Evolutionary conservation across 2,797 vertebrate genomes (phyloP).

Genomic region (Gymnothorax javanicus): DNA sequence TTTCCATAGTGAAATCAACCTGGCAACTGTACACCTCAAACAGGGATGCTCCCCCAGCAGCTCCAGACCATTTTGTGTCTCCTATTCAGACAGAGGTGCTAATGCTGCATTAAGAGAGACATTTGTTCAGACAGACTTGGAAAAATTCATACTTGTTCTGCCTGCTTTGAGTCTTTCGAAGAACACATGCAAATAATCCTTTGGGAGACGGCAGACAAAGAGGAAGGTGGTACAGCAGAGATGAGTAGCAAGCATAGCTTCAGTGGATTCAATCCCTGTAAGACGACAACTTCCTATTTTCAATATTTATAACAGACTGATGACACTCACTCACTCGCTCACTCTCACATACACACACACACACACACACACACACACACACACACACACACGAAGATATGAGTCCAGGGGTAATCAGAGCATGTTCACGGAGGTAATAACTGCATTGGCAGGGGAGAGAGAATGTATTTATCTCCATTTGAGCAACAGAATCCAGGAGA

Average conservation of each 20-base stretch:
- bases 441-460: conserved; percentile 39
- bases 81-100: neutral
- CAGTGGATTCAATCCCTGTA: neutral
- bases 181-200: neutral
- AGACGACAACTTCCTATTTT: neutral
- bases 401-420: conserved; percentile 36
- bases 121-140: neutral
- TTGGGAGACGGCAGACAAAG: neutral
- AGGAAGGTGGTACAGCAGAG: neutral
- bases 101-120: neutral
- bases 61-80: neutral
- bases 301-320: neutral
- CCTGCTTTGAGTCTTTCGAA: neutral
- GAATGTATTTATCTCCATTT: conserved; percentile 57
- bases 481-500: conserved; percentile 30
- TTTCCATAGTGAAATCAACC: neutral
- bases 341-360: neutral
- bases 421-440: conserved; percentile 58
- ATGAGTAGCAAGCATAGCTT: neutral
- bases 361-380: neutral
- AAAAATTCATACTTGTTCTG: neutral
- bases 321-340: neutral
- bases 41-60: neutral
- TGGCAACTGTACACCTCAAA: neutral
- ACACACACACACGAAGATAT: conserved; percentile 35